Evolutionary conservation across 1,140 invertebrate genomes (phyloP), one percentile per base, ranked within the genome.

Genomic region (Lithobius niger): DNA sequence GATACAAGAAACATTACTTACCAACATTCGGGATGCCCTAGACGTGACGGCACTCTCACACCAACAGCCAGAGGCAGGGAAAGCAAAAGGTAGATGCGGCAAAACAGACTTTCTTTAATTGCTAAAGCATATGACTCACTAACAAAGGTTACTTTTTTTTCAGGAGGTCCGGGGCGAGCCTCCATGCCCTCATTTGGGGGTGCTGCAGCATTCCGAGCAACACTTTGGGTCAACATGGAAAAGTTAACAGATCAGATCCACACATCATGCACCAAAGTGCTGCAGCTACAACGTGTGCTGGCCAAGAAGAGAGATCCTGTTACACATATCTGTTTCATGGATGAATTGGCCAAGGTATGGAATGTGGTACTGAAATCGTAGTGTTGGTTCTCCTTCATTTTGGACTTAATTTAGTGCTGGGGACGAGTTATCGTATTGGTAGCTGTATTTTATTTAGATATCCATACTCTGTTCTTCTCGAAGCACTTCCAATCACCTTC

Each of bases 141-240:
- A 10, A 10, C 45, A 24, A 15, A 19, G 19, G 13, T 19, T 48
- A 19, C 45, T 48, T 10, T 19, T 15, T 10, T 13, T 10, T 50
- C 6, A 64, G 69, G 70, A 25, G 79, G 75, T n/a, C 84, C 84
- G 2, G 85, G 85, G 2, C 73, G 80, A 67, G 79, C 81, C 2
- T 71, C 76, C 21, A 70, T 88, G 57, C 79, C 82, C 1, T 77
- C 74, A 1, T 71, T 75, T 31, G 76, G 77, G 42, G 77, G 83
- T 54, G 80, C 82, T 6, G 77, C 83, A 62, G 78, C 80, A 61
- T 82, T 88, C 61, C 69, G 84, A 36, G 79, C 78, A 40, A 79
- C 78, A 59, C 74, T 91, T 27, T 89, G 86, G 85, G 78, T 78
- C 57, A 84, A 82, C 60, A 74, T 89, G 62, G 85, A 89, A 69